These are phyloP conservation scores for Sebastes glaucus DNA, from an alignment of 2,797 vertebrate species.

Conservation along the genomic window DNA sequence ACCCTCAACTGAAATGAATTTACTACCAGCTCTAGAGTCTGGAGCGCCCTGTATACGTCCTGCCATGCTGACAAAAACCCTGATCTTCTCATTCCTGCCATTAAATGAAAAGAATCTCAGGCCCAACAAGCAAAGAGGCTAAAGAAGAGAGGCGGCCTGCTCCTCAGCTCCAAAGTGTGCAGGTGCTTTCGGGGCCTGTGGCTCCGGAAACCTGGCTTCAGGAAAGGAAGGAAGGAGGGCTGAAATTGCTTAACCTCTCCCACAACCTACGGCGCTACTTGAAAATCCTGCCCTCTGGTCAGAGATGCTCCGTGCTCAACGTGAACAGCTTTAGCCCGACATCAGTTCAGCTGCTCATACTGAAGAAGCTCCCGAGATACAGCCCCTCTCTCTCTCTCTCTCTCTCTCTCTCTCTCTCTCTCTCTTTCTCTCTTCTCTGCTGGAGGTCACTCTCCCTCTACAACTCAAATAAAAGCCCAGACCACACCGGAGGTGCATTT, in stretches of 20 bases:
- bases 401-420: neutral
- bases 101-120: constrained; percentile 2
- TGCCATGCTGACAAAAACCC: neutral
- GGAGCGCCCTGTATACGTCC: neutral
- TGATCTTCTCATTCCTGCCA: constrained; percentile 12
- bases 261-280: constrained; percentile 37
- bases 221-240: neutral
- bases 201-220: constrained; percentile 10
- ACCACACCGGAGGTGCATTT: too few relatives aligned
- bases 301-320: constrained; percentile 28
- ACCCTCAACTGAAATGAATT: neutral
- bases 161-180: constrained; percentile 2
- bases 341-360: constrained; percentile 32
- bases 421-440: neutral
- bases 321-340: constrained; percentile 29
- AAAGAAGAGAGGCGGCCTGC: neutral
- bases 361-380: constrained; percentile 6
- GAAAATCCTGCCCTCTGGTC: constrained; percentile 55
- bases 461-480: neutral
- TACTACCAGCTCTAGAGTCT: neutral
- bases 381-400: neutral
- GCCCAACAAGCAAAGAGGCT: neutral
- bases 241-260: constrained; percentile 52
- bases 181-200: neutral
- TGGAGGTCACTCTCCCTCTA: neutral